Percentiles rank a stretch among this genome's conserved stretches.
phyloP scores from a whole-genome alignment of 37 sponge, comb jelly and placozoan species.

The Beroe ovata region DNA sequence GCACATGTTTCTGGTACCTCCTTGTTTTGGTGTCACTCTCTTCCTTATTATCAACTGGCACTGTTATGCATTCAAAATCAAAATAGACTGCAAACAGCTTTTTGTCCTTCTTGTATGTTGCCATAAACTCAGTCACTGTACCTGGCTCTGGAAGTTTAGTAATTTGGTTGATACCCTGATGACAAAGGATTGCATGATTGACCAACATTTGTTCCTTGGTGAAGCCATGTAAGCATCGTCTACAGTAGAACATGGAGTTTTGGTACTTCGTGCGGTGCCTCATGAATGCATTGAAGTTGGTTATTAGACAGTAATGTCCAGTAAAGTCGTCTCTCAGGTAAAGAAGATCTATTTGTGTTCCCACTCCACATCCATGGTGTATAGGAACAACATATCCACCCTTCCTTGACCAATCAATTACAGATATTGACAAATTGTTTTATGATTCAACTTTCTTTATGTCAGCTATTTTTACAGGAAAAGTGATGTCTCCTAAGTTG shows the following conservation, averaged over 20 bases:
- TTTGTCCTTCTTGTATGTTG: conserved; percentile 42
- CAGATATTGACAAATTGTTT: conserved; percentile 38
- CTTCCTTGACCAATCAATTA: conserved; percentile 4
- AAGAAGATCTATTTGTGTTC: conserved; percentile 37
- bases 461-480: conserved; percentile 31
- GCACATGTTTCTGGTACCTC: conserved; percentile 2
- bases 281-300: conserved; percentile 48
- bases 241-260: conserved; percentile 37
- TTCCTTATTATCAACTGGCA: neutral
- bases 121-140: conserved; percentile 11
- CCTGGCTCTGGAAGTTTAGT: conserved; percentile 33
- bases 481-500: neutral
- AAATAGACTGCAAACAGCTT: conserved; percentile 45
- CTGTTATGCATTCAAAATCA: conserved; percentile 27
- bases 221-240: conserved; percentile 36
- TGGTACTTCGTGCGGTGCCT: conserved; percentile 30
- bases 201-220: neutral
- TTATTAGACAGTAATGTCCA: conserved; percentile 40
- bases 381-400: conserved; percentile 22
- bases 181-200: neutral
- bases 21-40: neutral
- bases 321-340: conserved; percentile 18
- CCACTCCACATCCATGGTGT: conserved; percentile 37
- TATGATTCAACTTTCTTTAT: neutral
- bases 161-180: conserved; percentile 42